Conservation (phyloP, 2,113 vertebrate genomes). For the Ginglymostoma cirratum region DNA sequence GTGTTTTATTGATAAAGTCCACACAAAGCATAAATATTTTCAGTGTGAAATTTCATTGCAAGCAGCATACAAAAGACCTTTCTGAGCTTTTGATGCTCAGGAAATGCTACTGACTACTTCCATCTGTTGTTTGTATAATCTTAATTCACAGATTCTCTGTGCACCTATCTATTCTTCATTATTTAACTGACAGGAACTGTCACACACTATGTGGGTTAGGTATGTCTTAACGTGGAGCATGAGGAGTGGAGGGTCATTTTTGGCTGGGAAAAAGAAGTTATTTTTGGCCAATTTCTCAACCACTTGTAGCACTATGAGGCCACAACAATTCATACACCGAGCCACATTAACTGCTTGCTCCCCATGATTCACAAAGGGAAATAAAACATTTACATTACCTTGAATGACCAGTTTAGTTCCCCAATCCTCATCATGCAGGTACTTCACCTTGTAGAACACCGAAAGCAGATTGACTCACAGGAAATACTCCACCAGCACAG, state of each 20-base stretch:
- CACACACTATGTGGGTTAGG: not conserved
- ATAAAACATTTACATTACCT: too few species aligned
- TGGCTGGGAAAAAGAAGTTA: not conserved
- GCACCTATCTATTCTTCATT: not conserved
- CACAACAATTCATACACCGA: not conserved
- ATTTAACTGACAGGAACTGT: not conserved
- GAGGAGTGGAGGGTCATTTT: not conserved
- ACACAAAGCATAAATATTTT: not conserved
- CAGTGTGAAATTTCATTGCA: not conserved
- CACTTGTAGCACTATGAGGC: not conserved
- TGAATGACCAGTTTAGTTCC: too few species aligned
- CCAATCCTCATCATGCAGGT: too few species aligned
- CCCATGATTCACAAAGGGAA: too few species aligned
- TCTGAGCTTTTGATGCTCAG: not conserved
- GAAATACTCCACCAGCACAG: not conserved
- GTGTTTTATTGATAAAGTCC: too few species aligned
- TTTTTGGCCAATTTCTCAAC: not conserved
- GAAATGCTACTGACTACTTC: not conserved
- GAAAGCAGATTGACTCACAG: not conserved
- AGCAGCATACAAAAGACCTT: not conserved
- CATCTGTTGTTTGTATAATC: not conserved
- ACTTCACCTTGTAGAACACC: not conserved
- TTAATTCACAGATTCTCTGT: not conserved
- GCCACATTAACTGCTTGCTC: too few species aligned
- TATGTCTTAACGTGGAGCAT: not conserved